Percentiles rank a stretch among this genome's conserved stretches.
phyloP scores from a whole-genome alignment of 2,113 vertebrate species.

The Prochilodus magdalenae region DNA sequence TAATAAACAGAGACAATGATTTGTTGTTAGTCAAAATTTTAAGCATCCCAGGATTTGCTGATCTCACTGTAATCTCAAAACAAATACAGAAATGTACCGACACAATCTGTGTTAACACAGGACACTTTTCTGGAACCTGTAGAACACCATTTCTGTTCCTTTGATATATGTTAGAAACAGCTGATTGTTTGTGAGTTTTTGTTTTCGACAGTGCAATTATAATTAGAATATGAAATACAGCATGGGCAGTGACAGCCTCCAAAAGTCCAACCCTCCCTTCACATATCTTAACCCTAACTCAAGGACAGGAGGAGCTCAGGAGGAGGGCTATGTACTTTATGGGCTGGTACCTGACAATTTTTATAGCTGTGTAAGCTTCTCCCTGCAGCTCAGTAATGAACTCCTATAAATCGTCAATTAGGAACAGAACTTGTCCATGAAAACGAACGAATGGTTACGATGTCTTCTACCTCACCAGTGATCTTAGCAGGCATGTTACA shows the following conservation, averaged over 20 bases:
- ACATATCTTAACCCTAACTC: conserved; percentile 21
- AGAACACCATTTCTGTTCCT: too few species aligned
- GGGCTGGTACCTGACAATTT: conserved; percentile 59
- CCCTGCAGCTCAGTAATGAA: conserved; percentile 55
- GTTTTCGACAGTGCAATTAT: too few species aligned
- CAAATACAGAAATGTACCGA: too few species aligned
- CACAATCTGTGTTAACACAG: too few species aligned
- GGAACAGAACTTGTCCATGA: conserved; percentile 66
- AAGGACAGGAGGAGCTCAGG: conserved; percentile 56
- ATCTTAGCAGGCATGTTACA: conserved; percentile 49
- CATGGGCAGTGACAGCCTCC: background rate
- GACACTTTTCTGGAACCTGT: too few species aligned
- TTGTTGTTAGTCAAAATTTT: too few species aligned
- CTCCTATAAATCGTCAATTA: conserved; percentile 68
- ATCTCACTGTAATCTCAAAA: too few species aligned
- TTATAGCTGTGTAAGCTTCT: conserved; percentile 66
- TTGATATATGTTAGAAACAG: background rate
- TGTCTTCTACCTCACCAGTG: conserved; percentile 61
- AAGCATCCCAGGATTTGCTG: too few species aligned
- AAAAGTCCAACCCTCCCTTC: background rate
- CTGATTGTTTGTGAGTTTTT: background rate
- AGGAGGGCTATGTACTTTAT: conserved; percentile 63
- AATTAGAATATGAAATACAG: background rate
- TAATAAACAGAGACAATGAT: too few species aligned
- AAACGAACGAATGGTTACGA: conserved; percentile 61